A percentile compares a stretch with the other conserved stretches of the same genome.
These are phyloP conservation scores for Herpetotheres cachinnans DNA, from an alignment of 2,113 vertebrate species.

Conservation along the genomic window DNA sequence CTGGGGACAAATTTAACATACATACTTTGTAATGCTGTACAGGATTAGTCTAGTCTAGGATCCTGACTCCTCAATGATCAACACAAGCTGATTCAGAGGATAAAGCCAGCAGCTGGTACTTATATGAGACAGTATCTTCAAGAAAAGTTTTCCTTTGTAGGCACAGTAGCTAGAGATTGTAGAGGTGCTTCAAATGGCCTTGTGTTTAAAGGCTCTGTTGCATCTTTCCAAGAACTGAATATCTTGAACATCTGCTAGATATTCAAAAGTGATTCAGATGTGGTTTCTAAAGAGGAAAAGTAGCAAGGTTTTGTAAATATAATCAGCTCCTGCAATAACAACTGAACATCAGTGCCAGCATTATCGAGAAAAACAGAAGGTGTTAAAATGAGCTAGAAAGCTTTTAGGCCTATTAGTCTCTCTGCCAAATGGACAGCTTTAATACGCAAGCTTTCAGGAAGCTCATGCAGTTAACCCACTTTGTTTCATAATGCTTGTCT, in stretches of 20 bases:
- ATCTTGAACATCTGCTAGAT: not conserved
- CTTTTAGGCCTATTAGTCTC: not conserved
- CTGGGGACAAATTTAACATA: not conserved
- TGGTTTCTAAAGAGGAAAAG: not conserved
- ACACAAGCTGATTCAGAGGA: not conserved
- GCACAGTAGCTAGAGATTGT: not conserved
- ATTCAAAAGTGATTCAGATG: not conserved
- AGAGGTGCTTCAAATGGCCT: not conserved
- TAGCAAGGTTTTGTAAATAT: not conserved
- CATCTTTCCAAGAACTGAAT: not conserved
- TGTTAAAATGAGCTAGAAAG: constrained; percentile 21
- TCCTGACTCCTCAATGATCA: not conserved
- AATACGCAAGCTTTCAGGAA: not conserved
- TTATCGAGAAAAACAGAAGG: constrained; percentile 30
- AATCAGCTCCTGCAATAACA: not conserved
- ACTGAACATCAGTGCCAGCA: not conserved
- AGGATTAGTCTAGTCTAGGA: not conserved
- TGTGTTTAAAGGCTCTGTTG: not conserved
- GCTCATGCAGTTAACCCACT: not conserved
- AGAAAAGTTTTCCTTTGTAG: not conserved
- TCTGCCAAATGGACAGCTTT: constrained; percentile 27
- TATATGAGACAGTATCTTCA: not conserved
- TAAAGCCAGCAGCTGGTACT: not conserved
- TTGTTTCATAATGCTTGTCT: not conserved
- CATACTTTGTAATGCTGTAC: not conserved